Evolutionary conservation across 2,888 invertebrate genomes (phyloP).

Genomic region (Xestia ashworthii): DNA sequence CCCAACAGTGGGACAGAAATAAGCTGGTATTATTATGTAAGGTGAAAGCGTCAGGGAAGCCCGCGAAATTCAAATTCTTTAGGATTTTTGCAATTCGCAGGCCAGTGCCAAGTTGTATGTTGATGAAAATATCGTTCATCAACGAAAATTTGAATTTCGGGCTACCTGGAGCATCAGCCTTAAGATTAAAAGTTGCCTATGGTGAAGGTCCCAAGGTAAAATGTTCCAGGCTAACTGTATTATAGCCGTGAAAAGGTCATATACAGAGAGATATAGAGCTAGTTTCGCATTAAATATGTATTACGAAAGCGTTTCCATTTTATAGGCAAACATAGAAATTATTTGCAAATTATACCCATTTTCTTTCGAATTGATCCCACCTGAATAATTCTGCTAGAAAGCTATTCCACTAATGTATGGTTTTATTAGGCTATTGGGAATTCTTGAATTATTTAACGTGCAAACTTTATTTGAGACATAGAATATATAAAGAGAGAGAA

Average conservation of each 20-base stretch:
- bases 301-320: not conserved
- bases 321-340: not conserved
- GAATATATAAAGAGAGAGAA: too few relatives aligned
- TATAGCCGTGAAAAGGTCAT: not conserved
- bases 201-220: not conserved
- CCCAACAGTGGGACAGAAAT: not conserved
- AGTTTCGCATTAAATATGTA: not conserved
- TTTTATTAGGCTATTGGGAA: not conserved
- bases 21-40: not conserved
- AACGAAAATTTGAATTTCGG: too few relatives aligned
- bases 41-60: too few relatives aligned
- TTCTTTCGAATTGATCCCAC: constrained; percentile 18
- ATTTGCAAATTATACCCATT: constrained; percentile 16
- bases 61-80: too few relatives aligned
- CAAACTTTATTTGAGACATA: not conserved
- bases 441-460: not conserved
- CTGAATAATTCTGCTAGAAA: constrained; percentile 6
- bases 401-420: constrained; percentile 12
- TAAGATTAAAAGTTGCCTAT: not conserved
- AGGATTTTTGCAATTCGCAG: too few relatives aligned
- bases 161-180: too few relatives aligned
- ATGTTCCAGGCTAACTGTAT: not conserved
- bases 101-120: too few relatives aligned
- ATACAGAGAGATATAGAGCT: not conserved
- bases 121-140: too few relatives aligned